Evolutionary conservation across 2,797 vertebrate species (phyloP).

Genomic region (Anabacerthia variegaticeps): DNA sequence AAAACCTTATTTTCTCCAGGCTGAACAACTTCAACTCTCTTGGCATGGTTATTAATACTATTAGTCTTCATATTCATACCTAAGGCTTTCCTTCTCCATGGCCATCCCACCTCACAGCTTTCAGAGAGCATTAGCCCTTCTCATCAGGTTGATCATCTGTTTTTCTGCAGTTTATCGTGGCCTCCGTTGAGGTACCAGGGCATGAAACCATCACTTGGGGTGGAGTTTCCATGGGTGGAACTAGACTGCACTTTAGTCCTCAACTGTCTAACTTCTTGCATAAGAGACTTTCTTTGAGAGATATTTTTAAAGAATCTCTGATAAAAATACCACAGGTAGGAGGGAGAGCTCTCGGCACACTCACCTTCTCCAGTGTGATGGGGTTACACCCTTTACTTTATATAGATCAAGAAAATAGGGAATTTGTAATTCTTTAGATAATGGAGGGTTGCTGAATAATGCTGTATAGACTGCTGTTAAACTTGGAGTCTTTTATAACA

Average conservation of each 20-base stretch:
- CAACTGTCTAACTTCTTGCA: constrained; percentile 25
- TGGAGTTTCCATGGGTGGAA: neutral
- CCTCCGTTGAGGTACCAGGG: neutral
- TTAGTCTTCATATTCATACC: neutral
- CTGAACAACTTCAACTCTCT: neutral
- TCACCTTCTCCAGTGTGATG: constrained; percentile 6
- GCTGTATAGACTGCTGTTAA: neutral
- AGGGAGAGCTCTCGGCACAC: constrained; percentile 1
- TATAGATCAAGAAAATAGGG: constrained; percentile 17
- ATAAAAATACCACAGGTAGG: constrained; percentile 58
- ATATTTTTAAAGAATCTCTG: constrained; percentile 46
- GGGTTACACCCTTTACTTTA: constrained; percentile 37
- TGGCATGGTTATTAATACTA: neutral
- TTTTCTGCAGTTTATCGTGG: neutral
- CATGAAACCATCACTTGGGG: neutral
- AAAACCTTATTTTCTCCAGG: neutral
- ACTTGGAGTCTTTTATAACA: neutral
- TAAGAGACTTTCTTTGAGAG: constrained; percentile 28
- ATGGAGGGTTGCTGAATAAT: neutral
- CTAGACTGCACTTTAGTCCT: neutral
- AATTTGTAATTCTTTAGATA: neutral
- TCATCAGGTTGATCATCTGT: neutral
- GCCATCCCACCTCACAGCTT: neutral
- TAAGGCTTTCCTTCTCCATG: neutral
- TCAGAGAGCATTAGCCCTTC: neutral